A percentile compares a stretch with the other conserved stretches of the same genome.
Evolutionary conservation across 2,797 vertebrate species (phyloP).

Genomic region (Streptopelia turtur): DNA sequence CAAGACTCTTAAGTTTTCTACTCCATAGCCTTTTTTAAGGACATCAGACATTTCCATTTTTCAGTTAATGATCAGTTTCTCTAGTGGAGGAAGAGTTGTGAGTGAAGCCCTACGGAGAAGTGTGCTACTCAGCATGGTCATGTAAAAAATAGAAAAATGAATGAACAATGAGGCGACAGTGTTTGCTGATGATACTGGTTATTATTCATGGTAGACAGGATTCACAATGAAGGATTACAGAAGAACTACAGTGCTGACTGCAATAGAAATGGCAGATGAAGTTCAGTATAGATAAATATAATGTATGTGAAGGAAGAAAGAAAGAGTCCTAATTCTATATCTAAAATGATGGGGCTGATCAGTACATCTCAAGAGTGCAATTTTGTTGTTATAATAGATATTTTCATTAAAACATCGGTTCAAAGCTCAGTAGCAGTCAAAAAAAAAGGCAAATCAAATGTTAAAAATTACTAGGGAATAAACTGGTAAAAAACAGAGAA

Average conservation of each 20-base stretch:
- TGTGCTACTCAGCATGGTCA: neutral
- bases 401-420: neutral
- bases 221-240: neutral
- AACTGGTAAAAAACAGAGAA: neutral
- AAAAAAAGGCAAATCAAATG: neutral
- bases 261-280: neutral
- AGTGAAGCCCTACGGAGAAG: neutral
- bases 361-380: neutral
- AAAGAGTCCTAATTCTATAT: neutral
- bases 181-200: neutral
- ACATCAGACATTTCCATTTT: neutral
- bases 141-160: neutral
- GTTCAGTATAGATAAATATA: neutral
- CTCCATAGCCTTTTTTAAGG: neutral
- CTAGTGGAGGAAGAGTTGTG: neutral
- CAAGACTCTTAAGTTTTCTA: neutral
- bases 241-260: neutral
- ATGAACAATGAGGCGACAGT: neutral
- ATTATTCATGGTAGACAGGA: neutral
- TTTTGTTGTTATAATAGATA: neutral
- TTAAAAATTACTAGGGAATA: neutral
- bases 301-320: neutral
- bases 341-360: neutral
- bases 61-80: neutral
- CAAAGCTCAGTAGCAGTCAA: neutral